Percentiles rank a stretch among this genome's conserved stretches.
phyloP scores from a whole-genome alignment of 2,113 vertebrate species.

The Euleptes europaea region DNA sequence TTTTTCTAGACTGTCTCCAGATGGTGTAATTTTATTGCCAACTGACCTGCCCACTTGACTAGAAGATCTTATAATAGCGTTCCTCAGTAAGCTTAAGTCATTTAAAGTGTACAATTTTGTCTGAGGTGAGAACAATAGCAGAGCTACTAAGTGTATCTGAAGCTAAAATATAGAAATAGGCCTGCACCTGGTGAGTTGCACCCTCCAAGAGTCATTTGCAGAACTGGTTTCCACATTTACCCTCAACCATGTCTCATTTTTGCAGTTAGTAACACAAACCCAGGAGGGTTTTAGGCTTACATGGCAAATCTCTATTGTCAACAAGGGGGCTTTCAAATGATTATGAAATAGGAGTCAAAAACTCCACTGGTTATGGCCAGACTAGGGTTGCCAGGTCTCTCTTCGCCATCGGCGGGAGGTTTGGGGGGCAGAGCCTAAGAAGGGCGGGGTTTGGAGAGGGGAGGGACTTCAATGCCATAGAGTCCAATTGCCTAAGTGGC shows the following conservation, averaged over 20 bases:
- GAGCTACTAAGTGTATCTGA: conserved; percentile 44
- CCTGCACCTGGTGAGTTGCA: conserved; percentile 8
- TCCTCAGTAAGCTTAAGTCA: conserved; percentile 23
- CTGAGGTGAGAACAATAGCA: conserved; percentile 36
- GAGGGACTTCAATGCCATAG: too few relatives aligned
- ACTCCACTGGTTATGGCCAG: not conserved
- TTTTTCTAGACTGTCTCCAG: conserved; percentile 55
- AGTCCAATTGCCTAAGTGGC: too few relatives aligned
- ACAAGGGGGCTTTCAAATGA: not conserved
- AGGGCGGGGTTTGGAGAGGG: too few relatives aligned
- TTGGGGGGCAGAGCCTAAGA: too few relatives aligned
- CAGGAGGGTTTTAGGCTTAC: conserved; percentile 1
- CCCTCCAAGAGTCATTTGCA: not conserved
- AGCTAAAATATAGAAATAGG: conserved; percentile 27
- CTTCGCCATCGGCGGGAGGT: too few relatives aligned
- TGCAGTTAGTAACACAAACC: not conserved
- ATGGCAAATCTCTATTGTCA: not conserved
- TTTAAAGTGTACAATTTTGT: conserved; percentile 25
- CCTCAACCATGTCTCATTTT: not conserved
- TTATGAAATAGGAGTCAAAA: not conserved
- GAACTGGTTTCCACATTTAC: conserved; percentile 11
- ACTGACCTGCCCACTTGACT: conserved; percentile 53
- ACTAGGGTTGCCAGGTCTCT: too few relatives aligned
- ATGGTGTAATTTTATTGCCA: conserved; percentile 58
- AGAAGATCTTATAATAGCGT: conserved; percentile 36